Evolutionary conservation across 2,888 invertebrate species (phyloP).

Genomic region (Polietes domitor): DNA sequence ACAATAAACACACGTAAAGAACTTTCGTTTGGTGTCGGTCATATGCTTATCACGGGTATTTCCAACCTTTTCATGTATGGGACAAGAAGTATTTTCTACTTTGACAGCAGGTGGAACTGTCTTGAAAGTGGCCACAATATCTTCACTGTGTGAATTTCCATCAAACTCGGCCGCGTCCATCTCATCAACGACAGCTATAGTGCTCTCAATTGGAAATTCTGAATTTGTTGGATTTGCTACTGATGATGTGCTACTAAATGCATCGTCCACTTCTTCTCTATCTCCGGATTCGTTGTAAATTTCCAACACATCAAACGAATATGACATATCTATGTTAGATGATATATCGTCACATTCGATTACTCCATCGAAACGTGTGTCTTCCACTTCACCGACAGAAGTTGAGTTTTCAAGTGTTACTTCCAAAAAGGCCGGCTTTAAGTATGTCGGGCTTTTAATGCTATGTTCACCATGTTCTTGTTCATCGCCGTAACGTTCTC

Average conservation of each 20-base stretch:
- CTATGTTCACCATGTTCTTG: neutral
- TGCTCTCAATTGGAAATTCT: neutral
- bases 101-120: too few species aligned
- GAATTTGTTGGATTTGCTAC: too few species aligned
- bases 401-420: neutral
- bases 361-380: neutral
- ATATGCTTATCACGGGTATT: neutral
- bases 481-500: neutral
- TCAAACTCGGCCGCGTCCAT: neutral
- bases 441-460: neutral
- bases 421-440: neutral
- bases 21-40: neutral
- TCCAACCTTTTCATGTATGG: neutral
- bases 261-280: neutral
- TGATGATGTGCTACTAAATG: too few species aligned
- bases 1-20: slow-evolving; percentile 14
- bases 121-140: neutral
- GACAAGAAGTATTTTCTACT: neutral
- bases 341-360: neutral
- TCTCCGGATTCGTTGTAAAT: neutral
- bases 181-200: neutral
- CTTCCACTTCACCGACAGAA: neutral
- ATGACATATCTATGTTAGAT: neutral
- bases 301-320: neutral
- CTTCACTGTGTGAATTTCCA: too few species aligned